Base-by-base conservation (phyloP, 2,888 invertebrate genomes). In the Zaprionus lineosus region DNA sequence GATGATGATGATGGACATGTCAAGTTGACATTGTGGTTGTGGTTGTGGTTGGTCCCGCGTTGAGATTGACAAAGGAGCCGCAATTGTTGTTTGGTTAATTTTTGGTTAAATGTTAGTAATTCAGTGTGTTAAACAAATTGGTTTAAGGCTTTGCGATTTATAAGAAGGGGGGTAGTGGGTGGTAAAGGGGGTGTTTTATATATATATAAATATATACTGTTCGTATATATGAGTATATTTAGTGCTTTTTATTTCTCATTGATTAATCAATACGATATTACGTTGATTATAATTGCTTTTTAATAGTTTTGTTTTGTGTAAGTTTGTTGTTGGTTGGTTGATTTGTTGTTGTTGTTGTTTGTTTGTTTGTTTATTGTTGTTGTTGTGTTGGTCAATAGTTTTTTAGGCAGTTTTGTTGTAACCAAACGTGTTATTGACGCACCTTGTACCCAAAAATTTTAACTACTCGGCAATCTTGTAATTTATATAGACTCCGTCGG, bases 221-320 rank as follows among this genome's bases (percentile, higher is more conserved):
- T 11, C 4, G 31, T 28, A 31, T 15, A 28, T 12, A 28, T 43
- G 15, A 36, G 51, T 70, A 86, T 88, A 87, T 87, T 87, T 87
- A 88, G 85, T 88, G 87, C 88, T 88, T 87, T 87, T 87, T 87
- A 84, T 74, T 70, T 75, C n/a, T n/a, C 56, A 62, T 86, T 77
- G 64, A 71, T 72, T 84, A 78, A 86, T 81, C 63, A 81, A 71
- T 84, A 85, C 59, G 65, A 60, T 56, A 83, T 83, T 79, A 75
- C 79, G 56, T 72, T 71, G 53, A 61, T 62, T 60, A 75, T 63
- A 83, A 84, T 85, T 61, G 77, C 41, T 59, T 79, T 84, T 82
- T 86, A 86, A 82, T 84, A 76, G 77, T 50, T 64, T 68, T 47
- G 57, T 72, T 64, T 61, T 66, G 67, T 51, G 62, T 72, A 52